Evolutionary conservation across 2,113 vertebrate genomes (phyloP), one percentile per base, ranked within the genome.

Genomic region (Tragelaphus scriptus): DNA sequence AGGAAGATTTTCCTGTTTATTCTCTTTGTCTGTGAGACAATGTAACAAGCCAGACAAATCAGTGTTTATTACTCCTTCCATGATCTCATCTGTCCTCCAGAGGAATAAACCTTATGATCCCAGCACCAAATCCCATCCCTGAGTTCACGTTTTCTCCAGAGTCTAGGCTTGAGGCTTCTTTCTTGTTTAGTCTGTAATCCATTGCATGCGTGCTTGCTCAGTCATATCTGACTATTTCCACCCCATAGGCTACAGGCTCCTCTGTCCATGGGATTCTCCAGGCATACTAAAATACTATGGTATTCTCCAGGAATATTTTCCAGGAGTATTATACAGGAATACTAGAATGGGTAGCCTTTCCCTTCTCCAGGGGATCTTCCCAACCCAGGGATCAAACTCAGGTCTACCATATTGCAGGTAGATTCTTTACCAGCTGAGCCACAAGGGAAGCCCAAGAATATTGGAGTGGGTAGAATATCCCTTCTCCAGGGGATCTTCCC

Each of bases 171-270:
- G 19, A 51, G 25, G 19, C 3, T 28, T 36, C 36, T 10, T 28
- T 77, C 12, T 59, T 16, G 44, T n/a, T 23, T n/a, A 32, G 28
- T 65, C 19, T 30, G 21, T 55, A 80, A 49, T 30, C 51, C 56
- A 25, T 30, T 30, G 49, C 68, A 40, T 40, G 65, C 0, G 0
- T 36, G 65, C 17, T 36, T 71, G 9, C 9, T 71, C 65, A 65
- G 65, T 36, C 65, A 21, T 11, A 4, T 71, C n/a, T 68, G 17
- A 68, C 65, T 21, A 19, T 21, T 36, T 71, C n/a, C 9, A 71
- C 17, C 63, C 32, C 4, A 36, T 21, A 10, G 65, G 32, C n/a
- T 71, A 36, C 2, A 2, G 65, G n/a, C n/a, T 36, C 4, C 1
- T 71, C 17, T 71, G 8, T 36, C 65, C 65, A 36, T 36, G n/a